phyloP scores from a whole-genome alignment of 2,888 invertebrate species.

The Unio delphinus region DNA sequence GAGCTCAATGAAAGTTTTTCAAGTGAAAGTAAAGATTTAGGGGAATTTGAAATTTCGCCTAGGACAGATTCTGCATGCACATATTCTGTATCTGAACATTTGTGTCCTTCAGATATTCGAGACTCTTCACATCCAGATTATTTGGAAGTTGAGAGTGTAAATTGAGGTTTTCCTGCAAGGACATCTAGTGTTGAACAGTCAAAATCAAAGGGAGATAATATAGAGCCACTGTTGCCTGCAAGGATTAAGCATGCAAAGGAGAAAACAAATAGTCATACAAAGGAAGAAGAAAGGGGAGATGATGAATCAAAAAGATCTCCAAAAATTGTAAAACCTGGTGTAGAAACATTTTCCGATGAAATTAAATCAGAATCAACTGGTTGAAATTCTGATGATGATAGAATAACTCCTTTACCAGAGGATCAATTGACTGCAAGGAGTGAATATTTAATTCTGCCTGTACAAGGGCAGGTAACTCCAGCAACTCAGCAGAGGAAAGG shows the following conservation, averaged over 20 bases:
- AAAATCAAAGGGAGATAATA: slow-evolving; percentile 9
- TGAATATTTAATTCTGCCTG: slow-evolving; percentile 4
- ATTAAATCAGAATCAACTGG: slow-evolving; percentile 9
- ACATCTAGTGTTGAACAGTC: slow-evolving; percentile 12
- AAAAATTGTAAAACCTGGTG: no score
- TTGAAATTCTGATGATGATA: slow-evolving; percentile 29
- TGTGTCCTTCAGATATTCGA: slow-evolving; percentile 20
- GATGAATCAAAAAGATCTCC: slow-evolving; percentile 25
- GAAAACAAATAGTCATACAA: slow-evolving; percentile 78
- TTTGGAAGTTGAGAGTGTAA: slow-evolving; percentile 55
- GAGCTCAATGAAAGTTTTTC: slow-evolving; percentile 53
- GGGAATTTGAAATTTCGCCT: slow-evolving; percentile 41
- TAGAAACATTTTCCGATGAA: no score
- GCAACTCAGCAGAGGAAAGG: neutral
- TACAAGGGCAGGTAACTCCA: neutral
- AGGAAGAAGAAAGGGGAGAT: slow-evolving; percentile 80
- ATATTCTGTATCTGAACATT: slow-evolving; percentile 12
- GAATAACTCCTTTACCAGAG: slow-evolving; percentile 40
- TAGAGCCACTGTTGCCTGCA: slow-evolving; percentile 77
- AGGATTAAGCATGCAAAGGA: slow-evolving; percentile 78
- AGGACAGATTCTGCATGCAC: slow-evolving; percentile 18
- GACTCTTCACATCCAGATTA: slow-evolving; percentile 45
- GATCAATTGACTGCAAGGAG: slow-evolving; percentile 25
- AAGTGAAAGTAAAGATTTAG: slow-evolving; percentile 43
- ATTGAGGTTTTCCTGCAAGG: slow-evolving; percentile 26